Conservation (phyloP, 37 sponge, comb jelly and placozoan genomes). For the Agelas oroides region DNA sequence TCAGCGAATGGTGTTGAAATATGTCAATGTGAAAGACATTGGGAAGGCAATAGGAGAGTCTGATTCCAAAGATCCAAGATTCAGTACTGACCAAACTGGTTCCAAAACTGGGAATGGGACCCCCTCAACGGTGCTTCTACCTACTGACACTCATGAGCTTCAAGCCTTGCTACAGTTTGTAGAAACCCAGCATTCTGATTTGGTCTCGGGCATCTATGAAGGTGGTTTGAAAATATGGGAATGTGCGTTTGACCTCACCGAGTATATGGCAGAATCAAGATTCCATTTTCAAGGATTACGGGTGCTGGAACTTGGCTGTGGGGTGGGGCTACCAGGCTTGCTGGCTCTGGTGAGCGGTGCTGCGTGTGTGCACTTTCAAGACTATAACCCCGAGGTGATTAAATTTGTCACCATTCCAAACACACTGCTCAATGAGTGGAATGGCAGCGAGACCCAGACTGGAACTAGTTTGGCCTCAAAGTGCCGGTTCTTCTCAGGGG, state of each 20-base stretch:
- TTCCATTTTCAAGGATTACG: conserved; percentile 32
- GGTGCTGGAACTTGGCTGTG: conserved; percentile 96
- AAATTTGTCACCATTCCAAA: conserved; percentile 83
- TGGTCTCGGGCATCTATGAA: conserved; percentile 91
- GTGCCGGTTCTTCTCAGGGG: conserved; percentile 77
- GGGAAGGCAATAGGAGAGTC: too few species aligned
- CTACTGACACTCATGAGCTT: not conserved
- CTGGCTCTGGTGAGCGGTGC: conserved; percentile 74
- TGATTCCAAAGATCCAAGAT: too few species aligned
- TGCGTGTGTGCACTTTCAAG: conserved; percentile 81
- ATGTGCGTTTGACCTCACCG: conserved; percentile 84
- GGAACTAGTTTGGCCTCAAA: not conserved
- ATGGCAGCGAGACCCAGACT: not conserved
- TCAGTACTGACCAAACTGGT: too few species aligned
- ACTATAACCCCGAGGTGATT: conserved; percentile 94
- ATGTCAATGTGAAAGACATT: too few species aligned
- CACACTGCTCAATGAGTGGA: conserved; percentile 41
- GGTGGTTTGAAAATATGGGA: conserved; percentile 98
- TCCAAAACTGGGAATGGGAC: too few species aligned
- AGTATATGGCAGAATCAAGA: conserved; percentile 31
- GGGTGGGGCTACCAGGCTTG: conserved; percentile 91
- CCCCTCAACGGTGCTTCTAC: too few species aligned
- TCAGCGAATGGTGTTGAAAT: too few species aligned
- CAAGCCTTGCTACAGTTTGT: not conserved
- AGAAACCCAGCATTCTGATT: conserved; percentile 65